Base-by-base conservation (phyloP, 2,888 invertebrate species). In the Bombylius discolor region DNA sequence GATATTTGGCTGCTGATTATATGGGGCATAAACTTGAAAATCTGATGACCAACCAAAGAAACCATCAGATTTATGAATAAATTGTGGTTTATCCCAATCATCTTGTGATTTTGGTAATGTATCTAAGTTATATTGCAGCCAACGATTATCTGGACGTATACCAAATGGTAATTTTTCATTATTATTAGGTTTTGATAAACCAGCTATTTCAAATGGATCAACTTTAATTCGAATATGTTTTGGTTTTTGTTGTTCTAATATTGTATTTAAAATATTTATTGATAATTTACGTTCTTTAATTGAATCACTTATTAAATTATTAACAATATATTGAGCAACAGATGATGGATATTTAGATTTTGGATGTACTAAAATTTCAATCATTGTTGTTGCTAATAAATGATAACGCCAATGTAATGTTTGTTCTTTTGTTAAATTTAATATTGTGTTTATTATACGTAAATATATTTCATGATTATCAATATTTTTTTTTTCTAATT, bases 401-500 rank as follows among this genome's bases (percentile, higher is more conserved):
- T 85, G 79, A 61, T 89, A 88, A 51, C 90, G 81, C 94, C 94
- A 93, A 68, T 88, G 89, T 32, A 87, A 85, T 65, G 59, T 57
- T 44, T 61, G 59, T 9, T 57, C 56, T 33, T 62, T 55, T 5
- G 61, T 56, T 23, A 57, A 56, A 32, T 56, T 48, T 23, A 62
- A 8, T 50, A 64, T 62, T 39, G 80, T 77, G 23, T 78, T 71
- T 46, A 85, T 65, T 44, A 86, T 68, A 8, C 75, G 76, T 36
- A 73, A 72, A 63, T 86, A 87, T 11, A 75, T 65, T 1, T 67
- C 63, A 51, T 77, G 70, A 58, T 79, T 79, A 45, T 67, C 69
- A 49, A 78, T 70, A 13, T 79, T 80, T 8, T 70, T 63, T 57
- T 68, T 61, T 39, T 67, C 63, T 36, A 78, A 64, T 14, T 64